phyloP scores from a whole-genome alignment of 2,797 vertebrate genomes.

The Petrocephalus sullivani region DNA sequence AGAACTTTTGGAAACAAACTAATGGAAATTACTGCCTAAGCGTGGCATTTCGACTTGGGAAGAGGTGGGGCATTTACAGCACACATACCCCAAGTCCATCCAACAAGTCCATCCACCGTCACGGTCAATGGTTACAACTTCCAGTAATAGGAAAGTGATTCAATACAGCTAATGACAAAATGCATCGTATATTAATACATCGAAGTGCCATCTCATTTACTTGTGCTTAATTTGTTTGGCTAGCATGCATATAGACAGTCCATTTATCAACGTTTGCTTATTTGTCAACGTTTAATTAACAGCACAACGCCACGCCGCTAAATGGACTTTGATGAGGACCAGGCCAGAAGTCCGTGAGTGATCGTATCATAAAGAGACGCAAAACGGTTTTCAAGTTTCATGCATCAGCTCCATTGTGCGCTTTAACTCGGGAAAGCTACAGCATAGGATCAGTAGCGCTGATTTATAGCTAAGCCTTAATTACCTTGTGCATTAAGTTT shows the following conservation, averaged over 20 bases:
- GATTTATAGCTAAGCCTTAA: not conserved
- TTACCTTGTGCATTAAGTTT: conserved; percentile 60
- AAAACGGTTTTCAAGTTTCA: not conserved
- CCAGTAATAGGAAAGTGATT: not conserved
- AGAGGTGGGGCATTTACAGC: not conserved
- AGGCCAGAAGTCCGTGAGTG: not conserved
- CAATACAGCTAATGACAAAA: not conserved
- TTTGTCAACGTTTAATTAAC: not conserved
- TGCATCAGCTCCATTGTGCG: conserved; percentile 3
- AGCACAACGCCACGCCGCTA: not conserved
- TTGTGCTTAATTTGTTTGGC: not conserved
- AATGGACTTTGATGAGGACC: not conserved
- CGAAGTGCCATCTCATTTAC: not conserved
- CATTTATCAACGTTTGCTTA: not conserved
- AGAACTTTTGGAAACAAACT: not conserved
- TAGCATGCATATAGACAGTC: not conserved
- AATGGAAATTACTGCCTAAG: not conserved
- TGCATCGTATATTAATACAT: not conserved
- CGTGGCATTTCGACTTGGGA: not conserved
- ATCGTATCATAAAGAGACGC: not conserved
- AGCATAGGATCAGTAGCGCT: not conserved
- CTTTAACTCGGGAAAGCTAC: not conserved
- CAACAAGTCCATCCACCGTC: not conserved
- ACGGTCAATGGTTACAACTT: not conserved
- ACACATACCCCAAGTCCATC: not conserved